phyloP scores from a whole-genome alignment of 2,888 invertebrate species.

The Tachina fera region DNA sequence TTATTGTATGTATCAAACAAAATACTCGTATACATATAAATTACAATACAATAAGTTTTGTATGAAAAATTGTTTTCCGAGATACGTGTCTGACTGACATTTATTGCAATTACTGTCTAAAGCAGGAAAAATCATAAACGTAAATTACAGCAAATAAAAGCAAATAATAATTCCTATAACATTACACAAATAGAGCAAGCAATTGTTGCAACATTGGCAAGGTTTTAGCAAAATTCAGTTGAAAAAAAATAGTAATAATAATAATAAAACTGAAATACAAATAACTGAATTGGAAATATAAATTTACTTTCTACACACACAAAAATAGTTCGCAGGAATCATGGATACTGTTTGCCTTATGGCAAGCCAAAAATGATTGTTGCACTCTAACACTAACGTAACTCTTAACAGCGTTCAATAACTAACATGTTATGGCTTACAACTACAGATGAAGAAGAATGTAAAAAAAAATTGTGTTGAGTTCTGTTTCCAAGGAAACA shows the following conservation, averaged over 20 bases:
- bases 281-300: too few relatives aligned
- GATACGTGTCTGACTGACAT: constrained; percentile 54
- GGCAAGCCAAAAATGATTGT: too few relatives aligned
- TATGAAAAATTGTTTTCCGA: constrained; percentile 53
- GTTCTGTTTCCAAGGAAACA: too few relatives aligned
- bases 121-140: constrained; percentile 33
- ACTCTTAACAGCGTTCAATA: too few relatives aligned
- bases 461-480: too few relatives aligned
- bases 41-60: background rate
- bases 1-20: constrained; percentile 25
- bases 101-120: constrained; percentile 52
- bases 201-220: constrained; percentile 1
- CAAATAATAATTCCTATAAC: background rate
- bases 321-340: too few relatives aligned
- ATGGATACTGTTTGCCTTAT: too few relatives aligned
- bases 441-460: too few relatives aligned
- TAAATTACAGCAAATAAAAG: constrained; percentile 13
- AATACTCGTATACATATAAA: constrained; percentile 45
- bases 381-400: too few relatives aligned
- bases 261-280: background rate
- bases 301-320: too few relatives aligned
- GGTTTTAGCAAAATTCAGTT: background rate
- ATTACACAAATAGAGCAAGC: background rate
- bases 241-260: background rate
- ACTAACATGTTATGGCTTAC: too few relatives aligned